Base-by-base conservation (phyloP, 2,113 vertebrate genomes). In the Columba livia region DNA sequence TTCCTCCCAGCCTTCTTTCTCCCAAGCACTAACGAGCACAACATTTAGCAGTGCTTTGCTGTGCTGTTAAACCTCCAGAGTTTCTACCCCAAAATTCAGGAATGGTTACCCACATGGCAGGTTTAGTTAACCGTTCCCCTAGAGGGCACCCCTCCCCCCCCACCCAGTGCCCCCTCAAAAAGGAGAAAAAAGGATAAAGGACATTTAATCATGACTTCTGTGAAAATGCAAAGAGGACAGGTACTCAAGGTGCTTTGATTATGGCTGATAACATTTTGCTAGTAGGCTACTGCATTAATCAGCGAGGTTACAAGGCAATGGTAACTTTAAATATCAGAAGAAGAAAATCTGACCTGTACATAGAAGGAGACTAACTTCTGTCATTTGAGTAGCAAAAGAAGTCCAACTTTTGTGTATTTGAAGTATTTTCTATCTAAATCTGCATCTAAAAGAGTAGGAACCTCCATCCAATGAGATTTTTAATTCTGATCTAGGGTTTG, bases 161-260 rank as follows among this genome's bases (percentile, higher is more conserved):
- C 8, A 4, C 44, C 18, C 9, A 18, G 44, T 47, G 44, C 4
- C 36, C 13, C 15, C 2, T 4, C 57, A 20, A 40, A 26, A 12
- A 48, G 5, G 6, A 64, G 18, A 31, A 50, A 29, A 79, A 62
- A 61, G 7, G 15, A 47, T 14, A 95, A 95, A 88, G 4, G 12
- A 89, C 96, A 94, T 95, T 90, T 95, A 95, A 97, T 94, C 88
- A 95, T 44, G 6, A 48, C 77, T 92, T 96, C 95, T 97, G 89
- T 95, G 93, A 96, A 96, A 96, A 96, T 84, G 86, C 79, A 91
- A 93, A 95, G 88, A 72, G 15, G 32, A 95, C 83, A 92, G 79
- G 75, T 77, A 94, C 89, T 91, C 90, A 79, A 93, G 78, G 86
- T 56, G 91, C 84, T 88, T 89, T 97, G 91, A 94, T 96, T 96